A percentile compares a stretch with the other conserved stretches of the same genome.
Conservation (phyloP, 2,797 vertebrate genomes). For the Echiichthys vipera region DNA sequence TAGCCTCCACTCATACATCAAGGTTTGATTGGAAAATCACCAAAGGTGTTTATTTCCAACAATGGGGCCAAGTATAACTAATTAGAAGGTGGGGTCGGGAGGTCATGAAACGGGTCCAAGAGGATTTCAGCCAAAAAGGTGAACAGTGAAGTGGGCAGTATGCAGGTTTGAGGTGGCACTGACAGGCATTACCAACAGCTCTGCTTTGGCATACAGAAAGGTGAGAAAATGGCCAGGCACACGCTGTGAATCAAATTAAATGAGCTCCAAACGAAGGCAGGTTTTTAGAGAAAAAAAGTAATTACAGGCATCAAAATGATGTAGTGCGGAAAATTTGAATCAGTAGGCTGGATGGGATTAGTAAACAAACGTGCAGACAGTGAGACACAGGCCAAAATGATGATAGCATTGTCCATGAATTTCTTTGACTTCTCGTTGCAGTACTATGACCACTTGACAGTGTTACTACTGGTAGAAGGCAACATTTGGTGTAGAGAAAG, state of each 20-base stretch:
- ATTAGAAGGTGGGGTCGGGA: constrained; percentile 12
- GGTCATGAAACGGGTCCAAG: constrained; percentile 25
- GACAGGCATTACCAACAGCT: constrained; percentile 40
- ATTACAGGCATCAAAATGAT: constrained; percentile 62
- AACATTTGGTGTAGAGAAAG: constrained; percentile 61
- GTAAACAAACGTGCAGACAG: constrained; percentile 68
- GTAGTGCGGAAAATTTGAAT: constrained; percentile 71
- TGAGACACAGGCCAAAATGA: constrained; percentile 49
- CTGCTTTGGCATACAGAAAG: constrained; percentile 23
- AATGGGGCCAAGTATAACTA: constrained; percentile 36
- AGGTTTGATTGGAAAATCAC: constrained; percentile 45
- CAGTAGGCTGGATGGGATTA: constrained; percentile 58
- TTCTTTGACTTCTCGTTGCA: constrained; percentile 41
- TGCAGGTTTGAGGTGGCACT: constrained; percentile 36
- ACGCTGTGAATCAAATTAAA: constrained; percentile 45
- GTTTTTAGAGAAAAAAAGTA: constrained; percentile 24
- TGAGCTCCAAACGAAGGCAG: constrained; percentile 46
- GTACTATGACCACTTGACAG: constrained; percentile 52
- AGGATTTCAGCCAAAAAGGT: constrained; percentile 34
- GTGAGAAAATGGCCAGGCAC: constrained; percentile 45
- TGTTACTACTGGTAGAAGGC: constrained; percentile 60
- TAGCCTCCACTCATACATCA: constrained; percentile 20
- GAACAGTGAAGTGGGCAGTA: constrained; percentile 9
- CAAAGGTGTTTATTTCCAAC: constrained; percentile 57
- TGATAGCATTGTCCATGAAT: constrained; percentile 61